Base-by-base conservation (phyloP, 2,797 vertebrate genomes). In the Eulemur coronatus region DNA sequence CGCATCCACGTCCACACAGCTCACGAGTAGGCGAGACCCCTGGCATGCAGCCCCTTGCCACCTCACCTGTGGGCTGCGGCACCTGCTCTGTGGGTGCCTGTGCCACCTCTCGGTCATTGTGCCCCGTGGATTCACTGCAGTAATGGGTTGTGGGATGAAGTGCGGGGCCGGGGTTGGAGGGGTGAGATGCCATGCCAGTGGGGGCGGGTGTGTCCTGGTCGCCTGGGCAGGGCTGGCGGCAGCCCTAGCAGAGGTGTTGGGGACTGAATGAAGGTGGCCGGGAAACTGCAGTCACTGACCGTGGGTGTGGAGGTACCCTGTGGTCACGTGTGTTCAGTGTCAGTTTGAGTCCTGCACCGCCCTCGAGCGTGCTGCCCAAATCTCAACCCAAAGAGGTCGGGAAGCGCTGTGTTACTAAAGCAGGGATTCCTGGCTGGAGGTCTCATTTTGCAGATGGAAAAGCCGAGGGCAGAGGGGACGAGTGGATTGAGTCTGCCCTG, bases 1-100 rank as follows among this genome's bases (percentile, higher is more conserved):
- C 26, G 11, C 0, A 10, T 17, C 41, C 9, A 0, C 0, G 0
- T n/a, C 33, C 33, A 4, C 15, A 2, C 6, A 5, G 35, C 52
- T 94, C 13, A 0, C 0, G 26, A 3, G 38, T 7, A 7, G 50
- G 22, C 10, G 4, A 17, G 70, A 4, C 43, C 26, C 61, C 30
- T 63, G 61, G 17, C 5, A 1, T 17, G 84, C 14, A 20, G 7
- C 14, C 20, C 4, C 0, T 10, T 0, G 46, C 52, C 30, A 7
- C 2, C 46, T 52, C 1, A 4, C 28, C 35, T 0, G 2, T 18
- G 4, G 7, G 26, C 26, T 18, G 17, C 20, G 38, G 13, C 4
- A 2, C 33, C 17, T 18, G 38, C 69, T 57, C 5, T 0, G 0
- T 2, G 18, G 73, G 67, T 22, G 52, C 33, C 46, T 12, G 28